Evolutionary conservation across 2,888 invertebrate species (phyloP), one percentile per base, ranked within the genome.

Genomic region (Hetaerina titia): DNA sequence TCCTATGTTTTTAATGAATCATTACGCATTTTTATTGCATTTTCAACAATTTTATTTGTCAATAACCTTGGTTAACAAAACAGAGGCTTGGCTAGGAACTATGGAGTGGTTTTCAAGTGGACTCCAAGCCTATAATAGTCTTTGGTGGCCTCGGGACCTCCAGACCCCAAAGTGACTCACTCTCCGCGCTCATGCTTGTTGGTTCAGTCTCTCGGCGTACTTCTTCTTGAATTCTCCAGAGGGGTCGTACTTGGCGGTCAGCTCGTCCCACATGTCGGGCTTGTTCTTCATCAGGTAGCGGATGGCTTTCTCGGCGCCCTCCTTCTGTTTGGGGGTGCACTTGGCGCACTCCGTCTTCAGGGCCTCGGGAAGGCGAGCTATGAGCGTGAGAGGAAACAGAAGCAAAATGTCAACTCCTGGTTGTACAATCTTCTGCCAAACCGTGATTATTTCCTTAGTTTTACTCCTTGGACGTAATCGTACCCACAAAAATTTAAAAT

Each of bases 301-400:
- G 69, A 98, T 97, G 11, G 98, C 97, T 95, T 97, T 98, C 96
- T 98, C 97, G 90, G 98, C 97, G 89, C 98, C 98, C 6, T 96
- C 96, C 96, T 97, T 97, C 96, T 98, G 98, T 58, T 97, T 97
- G 64, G 98, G 97, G 63, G 97, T 98, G 96, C 98, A 98, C 96
- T 98, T 98, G 95, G 96, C 96, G 96, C 98, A 98, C 94, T 98
- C 98, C 5, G 97, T 97, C 95, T 97, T 97, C 89, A 98, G 96
- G 0, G 98, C 98, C 95, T 98, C 98, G 0, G 98, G 98, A 2
- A 98, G 97, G 1, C 97, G 97, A 25, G 97, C 98, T 98, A 96
- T 92, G 2, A 0, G n/a, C 45, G 45, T 56, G 17, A 56, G n/a
- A 11, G n/a, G 22, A 88, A 57, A 31, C 13, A 56, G 22, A 69